Conservation (phyloP, 2,797 vertebrate species). For the Acipenser ruthenus region DNA sequence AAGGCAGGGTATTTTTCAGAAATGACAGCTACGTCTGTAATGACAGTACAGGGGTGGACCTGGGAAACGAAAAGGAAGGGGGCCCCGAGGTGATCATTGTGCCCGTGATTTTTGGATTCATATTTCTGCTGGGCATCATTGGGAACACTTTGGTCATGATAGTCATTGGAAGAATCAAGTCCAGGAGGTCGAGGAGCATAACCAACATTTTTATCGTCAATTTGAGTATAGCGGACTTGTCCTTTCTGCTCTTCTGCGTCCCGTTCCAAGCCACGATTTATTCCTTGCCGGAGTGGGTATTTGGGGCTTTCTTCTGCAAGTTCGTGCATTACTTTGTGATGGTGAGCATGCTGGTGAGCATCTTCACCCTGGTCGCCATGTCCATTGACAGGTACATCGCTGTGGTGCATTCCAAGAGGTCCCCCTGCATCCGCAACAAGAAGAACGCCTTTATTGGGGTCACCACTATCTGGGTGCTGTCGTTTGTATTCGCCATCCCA, state of each 20-base stretch:
- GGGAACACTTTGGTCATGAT: slow-evolving; percentile 69
- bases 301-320: slow-evolving; percentile 67
- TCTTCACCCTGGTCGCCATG: slow-evolving; percentile 77
- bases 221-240: slow-evolving; percentile 70
- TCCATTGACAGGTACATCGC: slow-evolving; percentile 76
- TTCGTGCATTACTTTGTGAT: slow-evolving; percentile 67
- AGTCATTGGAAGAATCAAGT: slow-evolving; percentile 53
- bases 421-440: slow-evolving; percentile 54
- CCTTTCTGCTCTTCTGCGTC: slow-evolving; percentile 66
- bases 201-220: slow-evolving; percentile 79
- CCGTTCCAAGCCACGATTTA: slow-evolving; percentile 67
- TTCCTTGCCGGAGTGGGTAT: slow-evolving; percentile 69
- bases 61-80: slow-evolving; percentile 17
- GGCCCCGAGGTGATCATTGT: slow-evolving; percentile 60
- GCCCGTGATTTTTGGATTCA: slow-evolving; percentile 66
- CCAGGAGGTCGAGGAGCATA: slow-evolving; percentile 41
- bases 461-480: slow-evolving; percentile 60
- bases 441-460: slow-evolving; percentile 56
- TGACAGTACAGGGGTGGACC: slow-evolving; percentile 25
- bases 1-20: slow-evolving; percentile 26
- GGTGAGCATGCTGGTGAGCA: slow-evolving; percentile 73
- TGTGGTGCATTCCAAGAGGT: slow-evolving; percentile 63
- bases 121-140: slow-evolving; percentile 68
- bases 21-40: slow-evolving; percentile 36
- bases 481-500: slow-evolving; percentile 60